Evolutionary conservation across 2,113 vertebrate species (phyloP).

Genomic region (Semnopithecus entellus): DNA sequence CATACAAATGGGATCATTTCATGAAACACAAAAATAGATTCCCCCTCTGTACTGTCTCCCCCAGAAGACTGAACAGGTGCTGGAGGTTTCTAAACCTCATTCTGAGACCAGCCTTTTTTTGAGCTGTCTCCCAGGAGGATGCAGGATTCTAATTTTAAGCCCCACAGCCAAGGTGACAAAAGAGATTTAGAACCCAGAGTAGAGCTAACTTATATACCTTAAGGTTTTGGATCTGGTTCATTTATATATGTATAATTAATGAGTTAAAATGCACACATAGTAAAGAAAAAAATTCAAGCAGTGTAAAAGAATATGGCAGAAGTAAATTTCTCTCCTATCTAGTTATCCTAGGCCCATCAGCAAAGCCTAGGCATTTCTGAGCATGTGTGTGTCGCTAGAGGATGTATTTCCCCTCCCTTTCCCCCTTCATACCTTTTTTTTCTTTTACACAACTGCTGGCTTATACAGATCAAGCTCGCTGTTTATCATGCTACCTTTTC

Average conservation of each 20-base stretch:
- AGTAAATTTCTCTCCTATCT: neutral
- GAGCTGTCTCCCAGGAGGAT: neutral
- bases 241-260: neutral
- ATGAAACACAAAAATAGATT: neutral
- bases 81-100: slow-evolving; percentile 50
- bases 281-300: neutral
- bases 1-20: neutral
- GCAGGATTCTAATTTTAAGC: slow-evolving; percentile 30
- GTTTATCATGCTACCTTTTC: neutral
- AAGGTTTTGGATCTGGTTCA: neutral
- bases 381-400: fast-evolving
- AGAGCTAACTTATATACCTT: neutral
- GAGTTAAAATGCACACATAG: neutral
- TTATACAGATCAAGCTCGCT: neutral
- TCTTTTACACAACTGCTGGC: neutral
- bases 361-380: neutral
- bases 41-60: neutral
- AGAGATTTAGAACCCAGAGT: neutral
- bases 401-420: neutral
- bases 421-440: fast-evolving
- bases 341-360: fast-evolving
- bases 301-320: neutral
- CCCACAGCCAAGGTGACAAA: neutral
- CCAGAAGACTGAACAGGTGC: neutral
- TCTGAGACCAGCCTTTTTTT: slow-evolving; percentile 56